Evolutionary conservation across 2,888 invertebrate genomes (phyloP).

Genomic region (Eristalinus aeneus): DNA sequence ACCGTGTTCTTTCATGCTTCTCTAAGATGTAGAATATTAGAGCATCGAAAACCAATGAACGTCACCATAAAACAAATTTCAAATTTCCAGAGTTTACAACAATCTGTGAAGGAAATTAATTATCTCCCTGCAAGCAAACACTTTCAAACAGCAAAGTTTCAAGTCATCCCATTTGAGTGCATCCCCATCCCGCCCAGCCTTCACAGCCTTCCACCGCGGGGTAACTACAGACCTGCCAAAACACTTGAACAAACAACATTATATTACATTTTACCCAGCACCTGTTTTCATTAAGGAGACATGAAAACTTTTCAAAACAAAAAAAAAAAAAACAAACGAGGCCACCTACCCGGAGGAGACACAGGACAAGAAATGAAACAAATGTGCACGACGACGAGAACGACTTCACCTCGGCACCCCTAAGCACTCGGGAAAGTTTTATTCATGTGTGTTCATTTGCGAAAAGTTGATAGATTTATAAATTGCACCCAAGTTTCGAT

Average conservation of each 20-base stretch:
- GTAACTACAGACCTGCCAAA: background rate
- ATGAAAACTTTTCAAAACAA: background rate
- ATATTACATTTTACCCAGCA: background rate
- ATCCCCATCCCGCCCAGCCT: background rate
- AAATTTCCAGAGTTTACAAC: background rate
- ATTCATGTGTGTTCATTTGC: slow-evolving; percentile 22
- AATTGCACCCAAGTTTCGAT: slow-evolving; percentile 40
- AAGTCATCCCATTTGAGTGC: background rate
- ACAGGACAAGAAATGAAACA: background rate
- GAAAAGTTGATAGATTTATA: slow-evolving; percentile 57
- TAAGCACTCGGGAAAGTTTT: background rate
- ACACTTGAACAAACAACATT: background rate
- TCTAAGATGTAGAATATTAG: too few species aligned
- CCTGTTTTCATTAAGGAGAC: slow-evolving; percentile 2
- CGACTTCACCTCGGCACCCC: background rate
- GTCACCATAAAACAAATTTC: background rate
- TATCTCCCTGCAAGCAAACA: background rate
- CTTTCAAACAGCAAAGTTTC: background rate
- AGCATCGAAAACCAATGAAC: too few species aligned
- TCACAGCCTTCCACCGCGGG: background rate
- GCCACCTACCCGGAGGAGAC: background rate
- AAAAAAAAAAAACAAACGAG: background rate
- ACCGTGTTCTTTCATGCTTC: too few species aligned
- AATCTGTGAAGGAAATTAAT: background rate
- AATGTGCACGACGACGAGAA: background rate